These are phyloP conservation scores for Euura saliciscinereae DNA, from an alignment of 1,140 invertebrate genomes.

Conservation along the genomic window DNA sequence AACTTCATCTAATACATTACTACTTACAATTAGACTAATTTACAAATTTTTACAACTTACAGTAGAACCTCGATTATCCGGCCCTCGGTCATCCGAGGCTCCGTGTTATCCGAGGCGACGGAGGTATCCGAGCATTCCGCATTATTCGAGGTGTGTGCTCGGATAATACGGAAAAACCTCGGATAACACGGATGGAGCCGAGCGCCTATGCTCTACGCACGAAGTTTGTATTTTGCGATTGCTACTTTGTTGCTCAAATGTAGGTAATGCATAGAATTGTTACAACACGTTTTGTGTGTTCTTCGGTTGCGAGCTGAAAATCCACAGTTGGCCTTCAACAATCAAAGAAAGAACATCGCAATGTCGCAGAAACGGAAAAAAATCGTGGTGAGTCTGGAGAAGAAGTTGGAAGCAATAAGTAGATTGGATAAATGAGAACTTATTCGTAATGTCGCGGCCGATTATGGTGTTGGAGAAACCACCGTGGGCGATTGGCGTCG, in stretches of 20 bases:
- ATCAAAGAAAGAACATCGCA: not conserved
- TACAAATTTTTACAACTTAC: too few species aligned
- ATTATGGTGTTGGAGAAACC: constrained; percentile 19
- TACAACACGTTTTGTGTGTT: not conserved
- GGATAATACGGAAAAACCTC: too few species aligned
- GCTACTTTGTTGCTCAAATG: not conserved
- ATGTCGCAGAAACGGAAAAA: constrained; percentile 28
- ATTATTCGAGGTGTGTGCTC: too few species aligned
- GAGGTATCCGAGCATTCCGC: too few species aligned
- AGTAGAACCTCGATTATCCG: too few species aligned
- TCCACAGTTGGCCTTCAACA: constrained; percentile 1
- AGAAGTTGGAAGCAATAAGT: constrained; percentile 24
- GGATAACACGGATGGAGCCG: too few species aligned
- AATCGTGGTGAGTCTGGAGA: constrained; percentile 17
- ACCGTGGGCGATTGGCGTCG: constrained; percentile 27
- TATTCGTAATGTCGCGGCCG: constrained; percentile 20
- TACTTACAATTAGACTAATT: too few species aligned
- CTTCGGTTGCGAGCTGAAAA: constrained; percentile 5
- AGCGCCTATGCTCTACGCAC: too few species aligned
- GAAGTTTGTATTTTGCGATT: too few species aligned
- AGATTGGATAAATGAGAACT: constrained; percentile 26
- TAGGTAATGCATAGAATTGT: not conserved
- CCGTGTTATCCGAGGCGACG: too few species aligned
- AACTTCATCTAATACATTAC: too few species aligned
- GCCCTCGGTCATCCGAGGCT: too few species aligned